Evolutionary conservation across 2,113 vertebrate genomes (phyloP), one percentile per base, ranked within the genome.

Genomic region (Zapornia atra): DNA sequence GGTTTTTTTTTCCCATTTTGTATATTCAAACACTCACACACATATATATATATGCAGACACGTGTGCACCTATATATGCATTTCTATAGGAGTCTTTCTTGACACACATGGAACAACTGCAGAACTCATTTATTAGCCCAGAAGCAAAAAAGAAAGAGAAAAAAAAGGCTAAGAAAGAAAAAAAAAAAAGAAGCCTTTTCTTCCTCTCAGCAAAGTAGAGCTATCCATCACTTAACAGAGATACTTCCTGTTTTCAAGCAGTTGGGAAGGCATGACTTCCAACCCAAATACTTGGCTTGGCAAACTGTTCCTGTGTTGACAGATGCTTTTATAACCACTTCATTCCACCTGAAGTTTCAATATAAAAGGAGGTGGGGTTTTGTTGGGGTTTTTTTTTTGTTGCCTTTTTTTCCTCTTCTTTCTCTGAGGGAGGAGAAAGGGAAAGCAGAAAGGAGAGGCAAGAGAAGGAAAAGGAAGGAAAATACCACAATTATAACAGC

Each of bases 181-280:
- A 25, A 26, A 14, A 6, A 36, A 42, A 90, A 93, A 95, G 98
- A 97, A 86, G 80, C 71, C 61, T 91, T 97, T 96, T 98, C 96
- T 98, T 97, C 96, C 97, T 98, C 98, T 97, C 94, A 97, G 98
- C 95, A 96, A 98, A 98, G 98, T 97, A 98, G 97, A 98, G 96
- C 97, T 98, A 98, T 98, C 98, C 98, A 98, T 99, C 98, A 98
- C 98, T 98, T 98, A 98, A 98, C 98, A 99, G 98, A 99, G 98
- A 98, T 98, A 98, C 98, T 99, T 99, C 98, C 99, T 99, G 98
- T 99, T 98, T 99, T 98, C 98, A 98, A 98, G 98, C 98, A 98
- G 97, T 94, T 97, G 93, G 96, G 97, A 97, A 98, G 94, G 97
- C 96, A 98, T 98, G 96, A 98, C 97, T 98, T 98, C 97, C 97